Evolutionary conservation across 2,888 invertebrate species (phyloP).

Genomic region (Amphipoea oculea): DNA sequence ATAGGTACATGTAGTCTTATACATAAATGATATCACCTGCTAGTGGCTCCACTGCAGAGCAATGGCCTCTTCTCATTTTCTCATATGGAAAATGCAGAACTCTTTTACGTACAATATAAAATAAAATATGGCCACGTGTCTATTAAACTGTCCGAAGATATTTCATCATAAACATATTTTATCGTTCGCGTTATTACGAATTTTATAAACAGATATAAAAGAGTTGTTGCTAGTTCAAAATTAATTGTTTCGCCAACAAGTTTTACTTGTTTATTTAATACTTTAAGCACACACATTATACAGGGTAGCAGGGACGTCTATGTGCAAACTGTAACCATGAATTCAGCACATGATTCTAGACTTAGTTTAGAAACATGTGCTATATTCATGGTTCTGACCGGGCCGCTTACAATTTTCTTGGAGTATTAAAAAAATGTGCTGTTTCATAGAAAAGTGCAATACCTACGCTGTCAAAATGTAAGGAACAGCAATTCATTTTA

Average conservation of each 20-base stretch:
- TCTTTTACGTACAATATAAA: conserved; percentile 20
- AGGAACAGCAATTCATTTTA: too few relatives aligned
- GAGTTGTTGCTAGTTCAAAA: conserved; percentile 23
- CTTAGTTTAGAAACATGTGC: too few relatives aligned
- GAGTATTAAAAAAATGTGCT: too few relatives aligned
- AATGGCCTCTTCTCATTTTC: not conserved
- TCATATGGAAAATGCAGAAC: not conserved
- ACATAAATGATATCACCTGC: conserved; percentile 18
- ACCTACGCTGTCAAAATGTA: too few relatives aligned
- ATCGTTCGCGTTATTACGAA: conserved; percentile 16
- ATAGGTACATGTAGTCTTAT: conserved; percentile 2
- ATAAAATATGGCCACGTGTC: conserved; percentile 24
- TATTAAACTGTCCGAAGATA: conserved; percentile 24
- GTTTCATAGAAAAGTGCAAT: too few relatives aligned
- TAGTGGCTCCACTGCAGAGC: not conserved
- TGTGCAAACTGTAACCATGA: not conserved
- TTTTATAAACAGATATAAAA: conserved; percentile 37
- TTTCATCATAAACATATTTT: conserved; percentile 49
- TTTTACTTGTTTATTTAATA: not conserved
- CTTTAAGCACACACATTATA: not conserved
- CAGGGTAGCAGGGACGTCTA: too few relatives aligned
- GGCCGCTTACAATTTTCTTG: not conserved
- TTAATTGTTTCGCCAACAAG: conserved; percentile 5
- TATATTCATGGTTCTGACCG: not conserved
- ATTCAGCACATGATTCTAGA: not conserved